Evolutionary conservation across 2,888 invertebrate species (phyloP).

Genomic region (Meiosimyza platycephala): DNA sequence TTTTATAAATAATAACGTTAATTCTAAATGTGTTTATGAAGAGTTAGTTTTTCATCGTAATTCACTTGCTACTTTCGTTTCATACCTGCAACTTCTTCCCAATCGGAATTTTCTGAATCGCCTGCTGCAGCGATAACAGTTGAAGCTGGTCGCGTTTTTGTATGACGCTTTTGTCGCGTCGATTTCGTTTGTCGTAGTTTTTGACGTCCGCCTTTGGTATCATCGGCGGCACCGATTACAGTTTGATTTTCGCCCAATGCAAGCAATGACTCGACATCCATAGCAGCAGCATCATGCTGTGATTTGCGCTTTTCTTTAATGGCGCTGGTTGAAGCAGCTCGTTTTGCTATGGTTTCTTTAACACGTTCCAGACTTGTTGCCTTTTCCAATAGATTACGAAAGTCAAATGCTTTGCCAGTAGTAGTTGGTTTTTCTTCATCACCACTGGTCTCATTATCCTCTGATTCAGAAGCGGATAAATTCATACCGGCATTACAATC

Average conservation of each 20-base stretch:
- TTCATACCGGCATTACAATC: conserved; percentile 65
- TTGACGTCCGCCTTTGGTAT: conserved; percentile 35
- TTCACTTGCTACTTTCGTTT: conserved; percentile 59
- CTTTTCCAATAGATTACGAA: conserved; percentile 71
- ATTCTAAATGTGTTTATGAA: too few relatives aligned
- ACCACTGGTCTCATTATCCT: conserved; percentile 54
- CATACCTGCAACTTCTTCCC: conserved; percentile 80
- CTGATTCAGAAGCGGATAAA: conserved; percentile 62
- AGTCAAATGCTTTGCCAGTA: conserved; percentile 55
- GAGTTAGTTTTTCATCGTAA: too few relatives aligned
- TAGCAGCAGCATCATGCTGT: conserved; percentile 65
- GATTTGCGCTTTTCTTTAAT: conserved; percentile 54
- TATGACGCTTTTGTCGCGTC: conserved; percentile 59
- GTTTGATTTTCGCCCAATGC: conserved; percentile 72
- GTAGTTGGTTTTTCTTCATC: neutral
- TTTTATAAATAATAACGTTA: too few relatives aligned
- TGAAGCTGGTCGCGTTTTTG: conserved; percentile 60
- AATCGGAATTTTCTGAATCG: conserved; percentile 72
- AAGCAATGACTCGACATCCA: conserved; percentile 74
- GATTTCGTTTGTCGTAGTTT: conserved; percentile 59
- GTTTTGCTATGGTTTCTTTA: conserved; percentile 66
- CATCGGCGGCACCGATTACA: conserved; percentile 35
- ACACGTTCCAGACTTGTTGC: conserved; percentile 73
- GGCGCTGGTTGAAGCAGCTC: conserved; percentile 44
- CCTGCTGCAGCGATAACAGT: conserved; percentile 68